Conservation (phyloP, 1,140 invertebrate genomes). For the honey bee (Apis mellifera) region DNA sequence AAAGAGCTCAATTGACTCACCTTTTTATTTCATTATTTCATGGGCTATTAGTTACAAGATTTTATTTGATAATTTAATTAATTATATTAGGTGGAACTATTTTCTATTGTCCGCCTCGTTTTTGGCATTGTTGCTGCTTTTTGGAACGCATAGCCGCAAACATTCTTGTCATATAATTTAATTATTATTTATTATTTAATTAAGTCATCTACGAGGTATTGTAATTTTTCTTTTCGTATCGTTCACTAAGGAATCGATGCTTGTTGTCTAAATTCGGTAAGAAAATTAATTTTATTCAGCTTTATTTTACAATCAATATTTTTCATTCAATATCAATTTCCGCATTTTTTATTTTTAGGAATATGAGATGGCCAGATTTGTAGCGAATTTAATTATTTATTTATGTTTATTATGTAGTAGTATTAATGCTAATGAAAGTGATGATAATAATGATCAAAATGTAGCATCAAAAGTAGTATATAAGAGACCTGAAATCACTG, state of each 20-base stretch:
- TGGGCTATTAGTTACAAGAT: background rate
- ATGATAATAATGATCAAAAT: conserved; percentile 18
- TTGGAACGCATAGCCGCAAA: conserved; percentile 7
- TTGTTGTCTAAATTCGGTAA: conserved; percentile 27
- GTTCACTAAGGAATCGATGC: background rate
- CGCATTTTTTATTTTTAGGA: conserved; percentile 31
- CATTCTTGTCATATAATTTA: conserved; percentile 10
- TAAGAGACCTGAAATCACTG: conserved; percentile 83
- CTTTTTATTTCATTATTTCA: background rate
- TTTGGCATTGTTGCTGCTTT: conserved; percentile 31
- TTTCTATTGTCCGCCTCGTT: conserved; percentile 18
- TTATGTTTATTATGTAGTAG: conserved; percentile 39
- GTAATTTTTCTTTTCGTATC: background rate
- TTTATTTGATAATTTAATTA: conserved; percentile 26
- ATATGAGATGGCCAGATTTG: conserved; percentile 65
- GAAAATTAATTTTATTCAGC: background rate
- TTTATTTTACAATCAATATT: background rate
- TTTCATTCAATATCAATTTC: background rate
- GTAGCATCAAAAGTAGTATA: conserved; percentile 73
- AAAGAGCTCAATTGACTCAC: background rate
- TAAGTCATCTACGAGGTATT: conserved; percentile 6
- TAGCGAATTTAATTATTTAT: conserved; percentile 45
- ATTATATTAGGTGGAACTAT: conserved; percentile 32
- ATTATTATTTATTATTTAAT: conserved; percentile 44
- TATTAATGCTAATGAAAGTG: conserved; percentile 45